phyloP scores from a whole-genome alignment of 1,140 invertebrate genomes.

The Rhopalosiphum padi region DNA sequence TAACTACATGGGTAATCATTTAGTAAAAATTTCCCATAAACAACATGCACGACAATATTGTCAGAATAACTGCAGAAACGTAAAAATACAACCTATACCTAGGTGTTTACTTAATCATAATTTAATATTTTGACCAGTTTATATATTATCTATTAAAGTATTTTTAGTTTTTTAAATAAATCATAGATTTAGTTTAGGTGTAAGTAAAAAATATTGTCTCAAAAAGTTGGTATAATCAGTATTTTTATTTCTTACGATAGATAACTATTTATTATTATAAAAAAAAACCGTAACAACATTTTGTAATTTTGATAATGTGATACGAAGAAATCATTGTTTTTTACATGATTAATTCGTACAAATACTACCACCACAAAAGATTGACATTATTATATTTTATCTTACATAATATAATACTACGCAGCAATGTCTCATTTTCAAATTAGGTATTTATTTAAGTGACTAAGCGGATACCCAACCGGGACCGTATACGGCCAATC shows the following conservation, averaged over 20 bases:
- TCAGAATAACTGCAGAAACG: not conserved
- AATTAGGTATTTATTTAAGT: too few species aligned
- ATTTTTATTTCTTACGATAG: not conserved
- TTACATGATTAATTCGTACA: too few species aligned
- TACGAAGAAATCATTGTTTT: not conserved
- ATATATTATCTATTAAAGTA: not conserved
- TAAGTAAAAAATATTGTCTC: not conserved
- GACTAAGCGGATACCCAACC: too few species aligned
- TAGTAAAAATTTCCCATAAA: too few species aligned
- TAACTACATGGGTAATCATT: too few species aligned
- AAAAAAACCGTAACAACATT: not conserved
- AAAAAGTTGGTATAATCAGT: not conserved
- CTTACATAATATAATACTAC: too few species aligned
- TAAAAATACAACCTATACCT: not conserved
- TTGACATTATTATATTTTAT: not conserved
- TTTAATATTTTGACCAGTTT: too few species aligned
- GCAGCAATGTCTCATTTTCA: too few species aligned
- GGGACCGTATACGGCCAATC: not conserved
- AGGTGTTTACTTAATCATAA: not conserved
- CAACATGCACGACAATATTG: too few species aligned
- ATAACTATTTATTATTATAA: too few species aligned
- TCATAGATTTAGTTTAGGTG: not conserved
- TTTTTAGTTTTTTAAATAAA: not conserved
- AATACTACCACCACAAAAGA: too few species aligned
- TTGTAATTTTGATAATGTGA: not conserved